Evolutionary conservation across 2,888 invertebrate genomes (phyloP), one percentile per base, ranked within the genome.

Genomic region (Acrobasis repandana): DNA sequence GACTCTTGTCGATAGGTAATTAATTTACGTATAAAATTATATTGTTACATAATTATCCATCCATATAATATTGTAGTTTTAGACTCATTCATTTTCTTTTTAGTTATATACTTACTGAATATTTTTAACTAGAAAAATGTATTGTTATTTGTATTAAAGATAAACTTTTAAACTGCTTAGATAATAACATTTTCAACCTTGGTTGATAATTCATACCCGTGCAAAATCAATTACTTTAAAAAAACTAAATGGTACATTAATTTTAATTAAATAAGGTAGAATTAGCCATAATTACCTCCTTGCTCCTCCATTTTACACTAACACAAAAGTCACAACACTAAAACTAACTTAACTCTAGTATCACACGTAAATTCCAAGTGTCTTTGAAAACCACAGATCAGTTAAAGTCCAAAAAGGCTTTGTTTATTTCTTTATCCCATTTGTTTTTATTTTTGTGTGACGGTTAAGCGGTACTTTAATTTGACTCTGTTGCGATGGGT

Each of bases 281-380:
- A 33, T 38, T 50, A 54, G 49, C 48, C 15, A 57, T 58, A 70
- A 70, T 77, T 75, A 90, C 90, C 90, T 83, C 79, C 86, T 70
- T 88, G 82, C 67, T 90, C 90, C 68, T 88, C 90, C 90, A 90
- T 90, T 51, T 63, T 67, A 62, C 69, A 67, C 67, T 67, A 46
- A 73, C 72, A 74, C 74, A 69, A 75, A 68, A 68, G 57, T 64
- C 66, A 67, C 52, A 67, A 67, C 73, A 66, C 72, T 73, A 74
- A 70, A 73, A 66, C 70, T 75, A 81, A 82, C 85, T 83, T 86
- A 88, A 70, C 70, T 73, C 89, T 90, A 90, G 78, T 90, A 90
- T 90, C 90, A 90, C 90, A 88, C 88, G 65, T 71, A 74, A 73
- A 77, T 75, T 73, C 70, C 63, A 67, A 66, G 67, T 66, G 68